phyloP scores from a whole-genome alignment of 1,140 invertebrate species.

The Tetraneura akinire region DNA sequence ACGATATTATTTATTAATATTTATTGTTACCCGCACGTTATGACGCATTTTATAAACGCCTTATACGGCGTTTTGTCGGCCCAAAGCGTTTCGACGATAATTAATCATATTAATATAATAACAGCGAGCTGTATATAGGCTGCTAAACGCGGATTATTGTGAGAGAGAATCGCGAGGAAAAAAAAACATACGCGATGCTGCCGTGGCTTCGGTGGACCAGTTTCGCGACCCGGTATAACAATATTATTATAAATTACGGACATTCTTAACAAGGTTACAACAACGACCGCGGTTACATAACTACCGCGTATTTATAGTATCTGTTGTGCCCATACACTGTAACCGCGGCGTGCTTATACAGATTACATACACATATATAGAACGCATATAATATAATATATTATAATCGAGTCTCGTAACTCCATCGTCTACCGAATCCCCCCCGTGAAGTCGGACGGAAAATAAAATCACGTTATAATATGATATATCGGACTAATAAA shows the following conservation, averaged over 20 bases:
- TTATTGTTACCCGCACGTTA: too few relatives aligned
- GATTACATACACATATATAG: too few relatives aligned
- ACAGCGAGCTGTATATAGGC: neutral
- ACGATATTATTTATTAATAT: too few relatives aligned
- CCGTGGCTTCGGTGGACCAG: constrained; percentile 10
- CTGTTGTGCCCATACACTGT: neutral
- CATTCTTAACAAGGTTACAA: constrained; percentile 38
- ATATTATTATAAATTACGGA: constrained; percentile 30
- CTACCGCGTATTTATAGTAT: neutral
- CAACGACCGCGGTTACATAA: constrained; percentile 7
- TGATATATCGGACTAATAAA: too few relatives aligned
- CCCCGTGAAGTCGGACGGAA: too few relatives aligned
- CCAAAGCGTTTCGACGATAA: constrained; percentile 6
- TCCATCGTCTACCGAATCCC: neutral
- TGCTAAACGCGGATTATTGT: neutral
- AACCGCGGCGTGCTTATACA: neutral
- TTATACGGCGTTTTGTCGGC: constrained; percentile 15
- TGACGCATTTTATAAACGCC: too few relatives aligned
- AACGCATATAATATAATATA: neutral
- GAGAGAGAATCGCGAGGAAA: neutral
- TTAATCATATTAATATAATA: too few relatives aligned
- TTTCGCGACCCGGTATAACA: neutral
- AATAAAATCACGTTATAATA: too few relatives aligned
- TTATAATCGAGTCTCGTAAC: neutral
- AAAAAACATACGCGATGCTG: neutral